Evolutionary conservation across 1,140 invertebrate genomes (phyloP).

Genomic region (Drosophila gunungcola): DNA sequence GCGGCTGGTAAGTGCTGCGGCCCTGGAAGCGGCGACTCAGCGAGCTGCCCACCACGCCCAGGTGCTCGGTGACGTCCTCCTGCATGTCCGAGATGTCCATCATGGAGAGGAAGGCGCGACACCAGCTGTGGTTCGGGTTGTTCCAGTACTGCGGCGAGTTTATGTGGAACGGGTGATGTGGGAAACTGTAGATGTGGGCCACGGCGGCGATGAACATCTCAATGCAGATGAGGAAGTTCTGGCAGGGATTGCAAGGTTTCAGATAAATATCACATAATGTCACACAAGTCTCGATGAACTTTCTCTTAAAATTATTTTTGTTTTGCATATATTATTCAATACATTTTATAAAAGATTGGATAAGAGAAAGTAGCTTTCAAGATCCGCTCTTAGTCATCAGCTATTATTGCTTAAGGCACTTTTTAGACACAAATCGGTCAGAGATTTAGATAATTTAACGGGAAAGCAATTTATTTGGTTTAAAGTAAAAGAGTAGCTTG

Average conservation of each 20-base stretch:
- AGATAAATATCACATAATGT: too few species aligned
- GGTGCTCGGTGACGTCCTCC: slow-evolving; percentile 95
- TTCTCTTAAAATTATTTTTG: slow-evolving; percentile 1
- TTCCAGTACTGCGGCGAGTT: slow-evolving; percentile 85
- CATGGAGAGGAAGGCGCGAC: slow-evolving; percentile 91
- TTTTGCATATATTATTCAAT: background rate
- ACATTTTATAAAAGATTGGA: background rate
- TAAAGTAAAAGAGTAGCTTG: too few species aligned
- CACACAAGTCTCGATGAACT: background rate
- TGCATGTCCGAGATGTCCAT: slow-evolving; percentile 98
- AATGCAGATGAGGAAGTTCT: slow-evolving; percentile 98
- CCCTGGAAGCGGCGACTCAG: slow-evolving; percentile 90
- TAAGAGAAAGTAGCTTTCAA: background rate
- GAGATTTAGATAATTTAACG: too few species aligned
- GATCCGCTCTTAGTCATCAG: background rate
- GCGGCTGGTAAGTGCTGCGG: slow-evolving; percentile 89
- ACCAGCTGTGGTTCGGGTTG: slow-evolving; percentile 85
- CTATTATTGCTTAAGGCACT: background rate
- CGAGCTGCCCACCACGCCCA: slow-evolving; percentile 93
- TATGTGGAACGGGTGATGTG: slow-evolving; percentile 92
- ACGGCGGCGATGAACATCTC: slow-evolving; percentile 99
- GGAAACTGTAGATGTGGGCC: slow-evolving; percentile 97
- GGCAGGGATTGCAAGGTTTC: slow-evolving; percentile 20
- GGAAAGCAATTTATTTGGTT: too few species aligned
- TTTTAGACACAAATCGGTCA: too few species aligned